Evolutionary conservation across 53 echinoderm and acorn worm species (phyloP), one percentile per base, ranked within the genome.

Genomic region (Temnopleurus reevesii): DNA sequence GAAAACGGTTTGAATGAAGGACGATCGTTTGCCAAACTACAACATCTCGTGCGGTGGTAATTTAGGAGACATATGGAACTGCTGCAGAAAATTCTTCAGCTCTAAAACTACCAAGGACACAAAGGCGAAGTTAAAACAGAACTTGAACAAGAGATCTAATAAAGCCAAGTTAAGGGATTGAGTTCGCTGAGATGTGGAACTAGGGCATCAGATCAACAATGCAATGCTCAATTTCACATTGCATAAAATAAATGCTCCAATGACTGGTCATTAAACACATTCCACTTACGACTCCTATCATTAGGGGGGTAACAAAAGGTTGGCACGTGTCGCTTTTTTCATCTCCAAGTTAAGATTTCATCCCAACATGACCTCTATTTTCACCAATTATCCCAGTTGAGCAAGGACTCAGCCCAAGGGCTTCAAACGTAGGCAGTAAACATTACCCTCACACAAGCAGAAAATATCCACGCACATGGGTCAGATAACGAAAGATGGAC

Each of bases 211-310:
- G 56, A 53, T 83, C 83, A 83, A 53, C 83, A 55, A 83, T 18
- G 55, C 5, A 55, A 51, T 55, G 83, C 83, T 53, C 83, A 55
- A 53, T 83, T 83, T 54, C 53, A 53, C 60, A 18, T 25, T 60
- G 85, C 45, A 60, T 59, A 45, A 43, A 24, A 85, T 24, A 60
- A 85, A 85, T 85, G 85, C 60, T 6, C 85, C 41, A 38, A 45
- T 85, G 85, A 60, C 26, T 36, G 83, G 54, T 55, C 83, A 83
- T 83, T 83, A 83, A 46, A 56, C 55, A 83, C 83, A 83, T 83
- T 83, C 57, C 55, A 30, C 54, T 23, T 21, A 83, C 56, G 21
- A 51, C 34, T 2, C 12, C 21, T 29, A 55, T 83, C 56, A 17
- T 59, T 47, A 79, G 41, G 71, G 41, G 38, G 41, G n/a, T 35